Conservation (phyloP, 2,888 invertebrate species). For the Drosophila ustulata region DNA sequence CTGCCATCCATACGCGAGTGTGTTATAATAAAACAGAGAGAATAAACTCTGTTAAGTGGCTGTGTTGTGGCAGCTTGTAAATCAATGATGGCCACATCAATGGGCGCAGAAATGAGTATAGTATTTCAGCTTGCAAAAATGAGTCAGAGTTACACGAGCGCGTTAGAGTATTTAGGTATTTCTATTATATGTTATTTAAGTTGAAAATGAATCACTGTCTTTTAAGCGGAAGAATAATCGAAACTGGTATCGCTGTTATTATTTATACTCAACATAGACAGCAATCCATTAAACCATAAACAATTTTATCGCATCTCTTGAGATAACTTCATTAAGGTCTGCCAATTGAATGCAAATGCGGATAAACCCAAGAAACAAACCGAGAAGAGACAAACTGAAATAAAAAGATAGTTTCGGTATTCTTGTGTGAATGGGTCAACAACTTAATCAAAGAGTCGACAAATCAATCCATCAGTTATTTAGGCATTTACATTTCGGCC, state of each 20-base stretch:
- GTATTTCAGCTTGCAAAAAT: not conserved
- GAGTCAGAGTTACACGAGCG: constrained; percentile 6
- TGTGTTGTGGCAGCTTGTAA: constrained; percentile 71
- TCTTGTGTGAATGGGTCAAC: constrained; percentile 60
- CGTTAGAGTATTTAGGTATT: not conserved
- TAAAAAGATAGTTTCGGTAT: constrained; percentile 17
- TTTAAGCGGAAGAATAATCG: not conserved
- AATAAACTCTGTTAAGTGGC: constrained; percentile 66
- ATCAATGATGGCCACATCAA: constrained; percentile 50
- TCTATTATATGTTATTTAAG: not conserved
- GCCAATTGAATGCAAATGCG: constrained; percentile 43
- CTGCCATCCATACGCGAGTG: constrained; percentile 53
- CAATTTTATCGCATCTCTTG: constrained; percentile 14
- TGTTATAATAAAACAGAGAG: not conserved
- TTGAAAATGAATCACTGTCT: not conserved
- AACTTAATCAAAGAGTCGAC: constrained; percentile 63
- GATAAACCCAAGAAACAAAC: constrained; percentile 13
- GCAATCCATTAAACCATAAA: constrained; percentile 14
- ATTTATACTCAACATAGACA: not conserved
- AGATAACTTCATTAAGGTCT: constrained; percentile 28
- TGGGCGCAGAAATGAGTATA: not conserved
- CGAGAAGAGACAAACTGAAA: not conserved
- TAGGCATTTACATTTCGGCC: constrained; percentile 48
- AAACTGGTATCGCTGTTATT: not conserved
- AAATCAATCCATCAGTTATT: constrained; percentile 74